Conservation (phyloP, 2,113 vertebrate genomes). For the Cephalopholis sonnerati region DNA sequence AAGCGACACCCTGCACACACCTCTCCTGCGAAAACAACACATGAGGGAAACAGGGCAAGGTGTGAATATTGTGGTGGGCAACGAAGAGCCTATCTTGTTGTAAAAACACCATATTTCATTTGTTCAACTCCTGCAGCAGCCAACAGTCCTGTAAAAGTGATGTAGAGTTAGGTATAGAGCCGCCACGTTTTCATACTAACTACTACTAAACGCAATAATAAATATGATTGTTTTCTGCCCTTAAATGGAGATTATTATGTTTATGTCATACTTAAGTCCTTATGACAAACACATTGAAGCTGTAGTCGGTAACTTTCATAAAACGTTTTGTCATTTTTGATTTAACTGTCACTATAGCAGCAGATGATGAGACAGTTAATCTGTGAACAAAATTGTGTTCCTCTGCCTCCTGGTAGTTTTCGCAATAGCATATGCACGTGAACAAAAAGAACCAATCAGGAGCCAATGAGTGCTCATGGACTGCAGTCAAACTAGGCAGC, state of each 20-base stretch:
- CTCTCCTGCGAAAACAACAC: conserved; percentile 59
- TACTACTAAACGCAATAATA: not conserved
- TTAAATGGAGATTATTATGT: not conserved
- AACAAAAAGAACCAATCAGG: too few relatives aligned
- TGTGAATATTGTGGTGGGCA: conserved; percentile 21
- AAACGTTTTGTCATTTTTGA: too few relatives aligned
- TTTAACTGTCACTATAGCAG: too few relatives aligned
- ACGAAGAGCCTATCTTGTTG: not conserved
- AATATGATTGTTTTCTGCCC: not conserved
- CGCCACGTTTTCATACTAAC: not conserved
- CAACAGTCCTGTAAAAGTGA: not conserved
- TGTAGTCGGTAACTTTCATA: too few relatives aligned
- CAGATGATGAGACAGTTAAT: too few relatives aligned
- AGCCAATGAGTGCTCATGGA: too few relatives aligned
- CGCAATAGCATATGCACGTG: too few relatives aligned
- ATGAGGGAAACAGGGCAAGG: not conserved
- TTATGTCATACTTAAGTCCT: not conserved
- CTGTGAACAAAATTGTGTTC: too few relatives aligned
- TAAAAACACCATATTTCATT: not conserved
- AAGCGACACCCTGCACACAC: conserved; percentile 61
- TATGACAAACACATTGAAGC: not conserved
- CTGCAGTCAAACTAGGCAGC: too few relatives aligned
- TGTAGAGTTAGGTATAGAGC: too few relatives aligned
- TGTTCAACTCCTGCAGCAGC: not conserved
- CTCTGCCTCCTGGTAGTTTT: too few relatives aligned